Evolutionary conservation across 2,888 invertebrate genomes (phyloP), one percentile per base, ranked within the genome.

Genomic region (Nomada goodeniana): DNA sequence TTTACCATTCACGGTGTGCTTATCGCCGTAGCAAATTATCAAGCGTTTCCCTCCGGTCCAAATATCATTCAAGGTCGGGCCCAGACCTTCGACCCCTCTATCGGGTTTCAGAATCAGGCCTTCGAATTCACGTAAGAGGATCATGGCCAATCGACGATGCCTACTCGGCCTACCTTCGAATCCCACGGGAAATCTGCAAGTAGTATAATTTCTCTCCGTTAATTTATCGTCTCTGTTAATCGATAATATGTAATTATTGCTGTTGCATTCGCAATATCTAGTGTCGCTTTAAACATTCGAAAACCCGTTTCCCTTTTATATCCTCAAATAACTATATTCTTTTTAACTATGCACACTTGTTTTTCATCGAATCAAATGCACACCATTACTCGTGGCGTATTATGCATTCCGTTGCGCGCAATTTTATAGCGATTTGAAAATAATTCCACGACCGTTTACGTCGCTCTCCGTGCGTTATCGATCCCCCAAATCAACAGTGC

Each of bases 131-230:
- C 94, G 92, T 81, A 95, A 94, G 2, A 96, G 92, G 64, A 96
- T 92, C 55, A 94, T 93, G n/a, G 95, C 92, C 0, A 96, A 92
- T 18, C 95, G 94, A 11, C 93, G 92, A 90, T 96, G 96, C 2
- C 95, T 94, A 18, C 91, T 90, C 0, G 94, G 92, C 29, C 95
- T 94, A 0, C 95, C 94, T 0, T 94, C 91, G 52, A 96, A 96
- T 2, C 96, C 96, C 23, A 96, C 94, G 0, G 97, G 97, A 93
- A 98, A 97, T 80, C 97, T 91, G 44, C 47, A 59, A 47, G 29
- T 55, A 53, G 47, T 47, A 47, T 26, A 53, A 42, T 18, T 23
- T 36, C 36, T 36, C 9, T 36, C 5, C 0, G 36, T 36, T 36
- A 7, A 36, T 36, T 36, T 36, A 36, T 1, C 7, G 7, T 1